Evolutionary conservation across 2,888 invertebrate species (phyloP).

Genomic region (Campopleginae sp.): DNA sequence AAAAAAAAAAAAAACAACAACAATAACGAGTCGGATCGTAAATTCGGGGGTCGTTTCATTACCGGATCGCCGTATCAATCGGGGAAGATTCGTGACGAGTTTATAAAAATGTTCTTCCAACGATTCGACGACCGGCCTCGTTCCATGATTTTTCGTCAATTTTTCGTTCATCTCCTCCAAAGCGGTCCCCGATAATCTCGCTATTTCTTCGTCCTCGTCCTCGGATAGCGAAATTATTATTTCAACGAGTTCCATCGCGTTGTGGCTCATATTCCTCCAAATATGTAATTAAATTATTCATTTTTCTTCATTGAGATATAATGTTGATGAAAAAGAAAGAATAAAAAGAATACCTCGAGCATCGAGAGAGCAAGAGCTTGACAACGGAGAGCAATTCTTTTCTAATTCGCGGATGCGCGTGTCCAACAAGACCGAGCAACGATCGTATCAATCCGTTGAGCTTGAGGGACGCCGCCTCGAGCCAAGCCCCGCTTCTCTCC

Average conservation of each 20-base stretch:
- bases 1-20: no score
- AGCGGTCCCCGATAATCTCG: conserved; percentile 81
- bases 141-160: conserved; percentile 79
- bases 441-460: conserved; percentile 85
- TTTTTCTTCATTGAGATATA: not conserved
- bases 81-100: conserved; percentile 87
- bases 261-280: conserved; percentile 87
- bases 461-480: conserved; percentile 86
- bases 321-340: not conserved
- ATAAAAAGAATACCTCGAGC: conserved; percentile 86
- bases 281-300: not conserved
- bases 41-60: no score
- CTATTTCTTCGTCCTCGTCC: conserved; percentile 87
- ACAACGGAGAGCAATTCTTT: conserved; percentile 87
- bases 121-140: conserved; percentile 85
- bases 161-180: conserved; percentile 83
- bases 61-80: conserved; percentile 86
- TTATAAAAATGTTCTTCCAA: conserved; percentile 87
- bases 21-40: no score
- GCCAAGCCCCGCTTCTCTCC: conserved; percentile 86
- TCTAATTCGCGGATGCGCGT: conserved; percentile 88
- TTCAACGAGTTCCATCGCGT: conserved; percentile 88
- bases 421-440: conserved; percentile 86
- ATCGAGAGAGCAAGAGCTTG: conserved; percentile 86
- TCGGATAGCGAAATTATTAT: conserved; percentile 89